Percentiles rank a stretch among this genome's conserved stretches.
Conservation (phyloP, 2,888 invertebrate genomes). For the Melinaea marsaeus region DNA sequence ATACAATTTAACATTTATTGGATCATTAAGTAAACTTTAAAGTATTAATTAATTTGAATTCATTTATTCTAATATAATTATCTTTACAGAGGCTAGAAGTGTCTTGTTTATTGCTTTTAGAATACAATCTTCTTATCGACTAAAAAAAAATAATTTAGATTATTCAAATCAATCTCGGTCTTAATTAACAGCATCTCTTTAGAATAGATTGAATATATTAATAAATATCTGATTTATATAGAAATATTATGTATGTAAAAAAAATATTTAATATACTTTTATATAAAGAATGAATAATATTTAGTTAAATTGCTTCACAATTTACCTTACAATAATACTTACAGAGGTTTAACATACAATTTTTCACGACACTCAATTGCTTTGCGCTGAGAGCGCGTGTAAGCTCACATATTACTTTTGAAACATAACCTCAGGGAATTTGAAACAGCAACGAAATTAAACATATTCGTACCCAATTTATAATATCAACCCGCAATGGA, state of each 20-base stretch:
- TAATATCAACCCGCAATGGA: constrained; percentile 43
- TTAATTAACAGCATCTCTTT: neutral
- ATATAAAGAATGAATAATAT: too few relatives aligned
- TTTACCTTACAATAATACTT: too few relatives aligned
- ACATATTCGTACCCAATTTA: constrained; percentile 46
- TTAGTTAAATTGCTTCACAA: too few relatives aligned
- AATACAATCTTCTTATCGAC: constrained; percentile 22
- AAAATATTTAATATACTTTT: too few relatives aligned
- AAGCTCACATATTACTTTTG: constrained; percentile 37
- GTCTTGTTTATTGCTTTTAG: constrained; percentile 23
- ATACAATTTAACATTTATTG: constrained; percentile 17
- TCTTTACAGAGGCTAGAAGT: constrained; percentile 18
- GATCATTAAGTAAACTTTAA: constrained; percentile 13
- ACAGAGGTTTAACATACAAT: neutral
- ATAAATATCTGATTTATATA: neutral
- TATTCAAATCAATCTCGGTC: constrained; percentile 15
- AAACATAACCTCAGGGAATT: constrained; percentile 42
- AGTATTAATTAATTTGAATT: constrained; percentile 25
- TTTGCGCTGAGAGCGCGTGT: constrained; percentile 13
- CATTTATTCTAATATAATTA: constrained; percentile 21
- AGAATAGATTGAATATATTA: neutral
- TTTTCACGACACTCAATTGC: neutral
- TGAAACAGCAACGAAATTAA: constrained; percentile 48
- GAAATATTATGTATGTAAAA: too few relatives aligned
- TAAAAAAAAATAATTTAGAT: constrained; percentile 17